Percentiles rank a stretch among this genome's conserved stretches.
Evolutionary conservation across 2,888 invertebrate genomes (phyloP).

Genomic region (Plemyria rubiginata): DNA sequence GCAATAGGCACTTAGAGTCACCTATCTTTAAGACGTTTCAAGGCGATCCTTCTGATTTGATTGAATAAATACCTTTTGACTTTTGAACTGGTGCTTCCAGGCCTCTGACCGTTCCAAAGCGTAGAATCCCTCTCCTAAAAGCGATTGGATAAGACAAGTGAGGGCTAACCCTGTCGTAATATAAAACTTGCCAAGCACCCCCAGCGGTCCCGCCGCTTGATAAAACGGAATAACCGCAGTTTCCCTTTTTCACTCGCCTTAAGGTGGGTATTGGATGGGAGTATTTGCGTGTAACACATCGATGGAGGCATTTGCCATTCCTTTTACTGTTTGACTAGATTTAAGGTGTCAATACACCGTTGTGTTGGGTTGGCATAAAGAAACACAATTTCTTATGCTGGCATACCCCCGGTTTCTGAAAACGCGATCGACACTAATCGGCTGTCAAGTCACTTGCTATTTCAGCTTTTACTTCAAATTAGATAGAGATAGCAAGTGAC

Average conservation of each 20-base stretch:
- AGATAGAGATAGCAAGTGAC: too few species aligned
- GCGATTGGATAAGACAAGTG: not conserved
- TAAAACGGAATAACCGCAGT: constrained; percentile 40
- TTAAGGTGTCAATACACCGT: constrained; percentile 12
- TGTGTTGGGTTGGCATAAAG: not conserved
- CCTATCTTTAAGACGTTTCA: too few species aligned
- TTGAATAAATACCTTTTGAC: too few species aligned
- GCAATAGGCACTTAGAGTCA: too few species aligned
- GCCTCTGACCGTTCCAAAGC: too few species aligned
- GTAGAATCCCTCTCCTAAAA: not conserved
- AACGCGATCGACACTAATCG: too few species aligned
- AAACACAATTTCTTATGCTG: too few species aligned
- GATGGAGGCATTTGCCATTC: constrained; percentile 23
- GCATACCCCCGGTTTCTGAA: too few species aligned
- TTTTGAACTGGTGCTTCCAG: too few species aligned
- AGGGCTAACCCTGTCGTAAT: constrained; percentile 39
- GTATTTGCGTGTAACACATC: constrained; percentile 30
- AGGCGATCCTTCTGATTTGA: too few species aligned
- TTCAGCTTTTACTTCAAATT: too few species aligned
- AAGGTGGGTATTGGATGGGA: constrained; percentile 32
- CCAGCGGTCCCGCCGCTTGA: constrained; percentile 40
- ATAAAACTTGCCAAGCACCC: constrained; percentile 50
- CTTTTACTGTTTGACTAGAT: constrained; percentile 10
- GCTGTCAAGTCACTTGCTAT: too few species aligned
- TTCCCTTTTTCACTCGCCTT: constrained; percentile 36